Evolutionary conservation across 2,888 invertebrate genomes (phyloP), one percentile per base, ranked within the genome.

Genomic region (Thymelicus lineola): DNA sequence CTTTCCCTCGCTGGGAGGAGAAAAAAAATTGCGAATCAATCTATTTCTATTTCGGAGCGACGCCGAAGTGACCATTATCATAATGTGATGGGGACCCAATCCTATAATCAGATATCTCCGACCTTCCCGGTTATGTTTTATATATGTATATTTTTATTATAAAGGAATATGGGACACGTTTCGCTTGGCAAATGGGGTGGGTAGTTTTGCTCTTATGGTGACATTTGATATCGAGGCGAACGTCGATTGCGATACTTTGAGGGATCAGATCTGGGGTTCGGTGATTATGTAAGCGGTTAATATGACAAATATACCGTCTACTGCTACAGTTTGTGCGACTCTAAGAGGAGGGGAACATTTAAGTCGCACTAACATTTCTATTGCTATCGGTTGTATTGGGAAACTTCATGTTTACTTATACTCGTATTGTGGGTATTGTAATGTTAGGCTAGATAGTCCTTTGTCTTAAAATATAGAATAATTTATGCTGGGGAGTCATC

Each of bases 1-100:
- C 66, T 77, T 71, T 58, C 36, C 64, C 76, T 77, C 80, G 72
- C 62, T 72, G 73, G 73, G 71, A 69, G 70, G 72, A 76, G 80
- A 79, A 79, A 82, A 86, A 87, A 87, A 89, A 88, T 85, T 86
- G 87, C 81, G 85, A 88, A 89, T 89, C 89, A 89, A 88, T 90
- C 90, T 89, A 90, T 89, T 86, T 87, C 85, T 87, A 88, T 88
- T 87, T 83, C 79, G 80, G 80, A 80, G 84, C 88, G 88, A 82
- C 87, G 81, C 84, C 79, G 75, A 86, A 89, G 87, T 84, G 80
- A 79, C 89, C 83, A 89, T 89, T 89, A 89, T 82, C 88, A 89
- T 89, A 88, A 88, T 88, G 88, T 80, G 86, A 89, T 88, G 88
- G 87, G 81, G 81, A 80, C 87, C 88, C 88, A 85, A 86, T 86